Evolutionary conservation across 2,113 vertebrate genomes (phyloP).

Genomic region (Lophotis ruficrista): DNA sequence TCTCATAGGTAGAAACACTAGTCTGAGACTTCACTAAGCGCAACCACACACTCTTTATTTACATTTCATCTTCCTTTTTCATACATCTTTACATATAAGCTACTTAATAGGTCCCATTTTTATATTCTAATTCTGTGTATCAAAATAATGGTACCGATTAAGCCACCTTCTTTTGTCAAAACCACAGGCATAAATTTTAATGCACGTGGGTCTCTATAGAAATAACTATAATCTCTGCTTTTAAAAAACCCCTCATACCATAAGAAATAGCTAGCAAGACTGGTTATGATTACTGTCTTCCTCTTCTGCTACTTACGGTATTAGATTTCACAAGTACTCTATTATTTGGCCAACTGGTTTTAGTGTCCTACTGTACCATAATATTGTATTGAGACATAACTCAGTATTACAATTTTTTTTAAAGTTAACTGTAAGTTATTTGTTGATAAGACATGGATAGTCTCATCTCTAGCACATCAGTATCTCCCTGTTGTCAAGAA

Average conservation of each 20-base stretch:
- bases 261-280: neutral
- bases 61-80: neutral
- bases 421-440: neutral
- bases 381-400: neutral
- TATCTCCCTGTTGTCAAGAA: neutral
- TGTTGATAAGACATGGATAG: neutral
- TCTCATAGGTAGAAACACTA: neutral
- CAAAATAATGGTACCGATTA: neutral
- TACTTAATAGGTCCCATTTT: neutral
- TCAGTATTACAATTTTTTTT: neutral
- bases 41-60: neutral
- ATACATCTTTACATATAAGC: neutral
- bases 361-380: neutral
- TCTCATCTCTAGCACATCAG: neutral
- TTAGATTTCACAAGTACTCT: neutral
- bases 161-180: neutral
- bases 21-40: neutral
- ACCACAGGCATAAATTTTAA: neutral
- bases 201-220: neutral
- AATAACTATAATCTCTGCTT: neutral
- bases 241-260: neutral
- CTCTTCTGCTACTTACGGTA: neutral
- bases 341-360: neutral
- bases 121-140: neutral
- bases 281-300: neutral